These are phyloP conservation scores for Syrista parreyssii DNA, from an alignment of 2,888 invertebrate genomes.

Conservation along the genomic window DNA sequence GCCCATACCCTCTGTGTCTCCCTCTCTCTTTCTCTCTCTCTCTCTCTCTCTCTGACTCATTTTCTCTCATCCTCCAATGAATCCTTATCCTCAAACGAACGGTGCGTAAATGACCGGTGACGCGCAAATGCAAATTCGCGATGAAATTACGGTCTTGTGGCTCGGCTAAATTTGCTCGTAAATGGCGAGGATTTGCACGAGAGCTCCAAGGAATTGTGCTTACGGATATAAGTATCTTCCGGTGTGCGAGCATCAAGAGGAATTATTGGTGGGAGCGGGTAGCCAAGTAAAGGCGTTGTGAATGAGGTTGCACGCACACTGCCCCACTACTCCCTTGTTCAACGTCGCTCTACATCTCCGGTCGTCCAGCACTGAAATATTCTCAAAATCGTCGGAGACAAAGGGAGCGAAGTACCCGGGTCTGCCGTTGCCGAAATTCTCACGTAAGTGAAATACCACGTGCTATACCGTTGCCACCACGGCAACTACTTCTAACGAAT, in stretches of 20 bases:
- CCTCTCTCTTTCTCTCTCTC: neutral
- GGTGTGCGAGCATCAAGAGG: neutral
- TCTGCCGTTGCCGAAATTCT: neutral
- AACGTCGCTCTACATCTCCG: neutral
- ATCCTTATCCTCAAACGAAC: constrained; percentile 13
- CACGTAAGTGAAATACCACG: neutral
- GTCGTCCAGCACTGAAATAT: neutral
- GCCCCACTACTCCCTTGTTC: neutral
- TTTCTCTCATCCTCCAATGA: constrained; percentile 2
- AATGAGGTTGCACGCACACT: neutral
- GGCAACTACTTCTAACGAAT: constrained; percentile 16
- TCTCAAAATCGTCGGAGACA: neutral
- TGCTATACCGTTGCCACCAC: neutral
- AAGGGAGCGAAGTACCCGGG: neutral
- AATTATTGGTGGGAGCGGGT: neutral
- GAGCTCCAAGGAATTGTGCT: neutral
- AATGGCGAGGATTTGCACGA: neutral
- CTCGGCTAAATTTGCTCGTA: neutral
- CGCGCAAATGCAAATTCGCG: constrained; percentile 9
- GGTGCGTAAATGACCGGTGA: constrained; percentile 5
- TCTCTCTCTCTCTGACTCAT: neutral
- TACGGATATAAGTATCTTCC: neutral
- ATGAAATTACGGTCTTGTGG: neutral
- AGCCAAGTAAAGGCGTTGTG: neutral
- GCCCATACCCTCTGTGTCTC: neutral